Percentiles rank a stretch among this genome's conserved stretches.
These are phyloP conservation scores for Toxotes lorentzi DNA, from an alignment of 2,797 vertebrate genomes.

Conservation along the genomic window DNA sequence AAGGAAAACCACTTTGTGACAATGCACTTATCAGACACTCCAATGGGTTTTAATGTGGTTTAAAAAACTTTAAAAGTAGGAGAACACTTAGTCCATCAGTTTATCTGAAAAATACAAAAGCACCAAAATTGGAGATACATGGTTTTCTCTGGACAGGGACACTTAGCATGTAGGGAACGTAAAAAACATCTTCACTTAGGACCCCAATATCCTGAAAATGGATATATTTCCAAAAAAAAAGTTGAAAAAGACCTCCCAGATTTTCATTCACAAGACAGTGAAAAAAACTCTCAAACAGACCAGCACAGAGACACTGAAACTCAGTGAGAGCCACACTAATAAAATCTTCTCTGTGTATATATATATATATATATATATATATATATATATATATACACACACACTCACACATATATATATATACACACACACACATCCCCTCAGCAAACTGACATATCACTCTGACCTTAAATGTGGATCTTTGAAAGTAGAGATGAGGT, in stretches of 20 bases:
- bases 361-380: too few relatives aligned
- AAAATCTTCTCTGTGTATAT: not conserved
- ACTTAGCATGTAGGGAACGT: not conserved
- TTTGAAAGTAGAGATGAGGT: conserved; percentile 11
- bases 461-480: conserved; percentile 41
- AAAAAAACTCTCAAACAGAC: conserved; percentile 24
- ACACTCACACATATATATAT: too few relatives aligned
- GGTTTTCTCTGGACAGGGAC: not conserved
- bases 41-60: not conserved
- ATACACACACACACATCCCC: not conserved
- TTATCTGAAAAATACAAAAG: conserved; percentile 8
- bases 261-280: conserved; percentile 9
- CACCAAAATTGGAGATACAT: not conserved
- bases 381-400: too few relatives aligned
- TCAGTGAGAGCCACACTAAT: conserved; percentile 28
- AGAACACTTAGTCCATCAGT: not conserved
- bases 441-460: conserved; percentile 38
- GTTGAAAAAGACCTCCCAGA: not conserved
- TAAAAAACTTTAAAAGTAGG: not conserved
- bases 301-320: conserved; percentile 18
- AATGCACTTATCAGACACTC: conserved; percentile 1
- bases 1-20: not conserved
- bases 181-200: conserved; percentile 12
- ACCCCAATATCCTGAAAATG: not conserved
- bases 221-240: not conserved